Percentiles rank a stretch among this genome's conserved stretches.
Evolutionary conservation across 1,140 invertebrate species (phyloP).

Genomic region (Acromyrmex charruanus): DNA sequence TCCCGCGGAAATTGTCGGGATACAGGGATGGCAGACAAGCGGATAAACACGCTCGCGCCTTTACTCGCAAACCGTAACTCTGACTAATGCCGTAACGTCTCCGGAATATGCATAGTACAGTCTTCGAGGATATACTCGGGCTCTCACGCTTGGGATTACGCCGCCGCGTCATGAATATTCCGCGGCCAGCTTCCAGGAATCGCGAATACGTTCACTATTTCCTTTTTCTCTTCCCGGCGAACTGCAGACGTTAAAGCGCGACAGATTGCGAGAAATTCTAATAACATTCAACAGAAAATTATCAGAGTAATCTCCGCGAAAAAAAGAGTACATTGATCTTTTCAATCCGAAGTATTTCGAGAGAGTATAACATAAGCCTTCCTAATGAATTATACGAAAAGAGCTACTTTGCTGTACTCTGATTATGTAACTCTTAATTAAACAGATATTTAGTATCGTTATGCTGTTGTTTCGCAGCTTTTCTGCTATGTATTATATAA

Average conservation of each 20-base stretch:
- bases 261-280: neutral
- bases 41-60: slow-evolving; percentile 51
- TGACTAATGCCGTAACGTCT: slow-evolving; percentile 53
- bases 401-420: no score
- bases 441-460: no score
- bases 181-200: slow-evolving; percentile 45
- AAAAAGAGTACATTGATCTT: neutral
- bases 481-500: no score
- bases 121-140: slow-evolving; percentile 48
- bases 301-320: neutral
- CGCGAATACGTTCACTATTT: slow-evolving; percentile 42
- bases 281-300: slow-evolving; percentile 12
- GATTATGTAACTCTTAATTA: no score
- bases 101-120: slow-evolving; percentile 56
- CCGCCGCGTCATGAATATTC: slow-evolving; percentile 55
- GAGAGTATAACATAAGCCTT: neutral
- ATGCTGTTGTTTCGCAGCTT: no score
- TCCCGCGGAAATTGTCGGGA: slow-evolving; percentile 30
- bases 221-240: slow-evolving; percentile 28
- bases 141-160: slow-evolving; percentile 53
- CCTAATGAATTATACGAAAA: neutral
- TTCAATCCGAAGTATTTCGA: neutral
- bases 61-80: slow-evolving; percentile 41
- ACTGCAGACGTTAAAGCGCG: neutral
- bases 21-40: slow-evolving; percentile 19